Evolutionary conservation across 2,888 invertebrate genomes (phyloP), one percentile per base, ranked within the genome.

Genomic region (Phania funesta): DNA sequence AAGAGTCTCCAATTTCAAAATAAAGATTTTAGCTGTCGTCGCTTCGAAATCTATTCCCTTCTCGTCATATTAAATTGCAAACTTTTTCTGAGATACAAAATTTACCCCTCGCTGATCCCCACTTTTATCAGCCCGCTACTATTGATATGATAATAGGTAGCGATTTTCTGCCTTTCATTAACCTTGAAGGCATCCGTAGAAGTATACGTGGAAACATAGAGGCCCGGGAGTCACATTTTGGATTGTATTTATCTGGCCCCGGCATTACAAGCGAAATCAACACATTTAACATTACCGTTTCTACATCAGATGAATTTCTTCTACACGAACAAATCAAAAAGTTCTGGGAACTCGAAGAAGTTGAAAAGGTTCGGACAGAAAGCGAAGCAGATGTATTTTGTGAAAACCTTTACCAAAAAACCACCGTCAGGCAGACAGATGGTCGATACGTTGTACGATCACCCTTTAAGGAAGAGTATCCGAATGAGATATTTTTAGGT

Each of bases 111-210:
- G 68, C 68, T 1, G 68, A 68, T 44, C 54, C 68, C 1, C 8
- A 56, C 20, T 68, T 54, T 68, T 52, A 44, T 44, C 16, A 54
- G 13, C 68, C 68, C 2, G 9, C 68, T 22, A 2, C 38, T 11
- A 52, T 67, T 24, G 54, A 54, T 26, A 52, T 68, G 54, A 54
- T 68, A 8, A 68, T 68, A 9, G 68, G 68, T 13, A 56, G 68
- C 13, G 68, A 70, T 32, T 70, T 52, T 20, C 41, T 67, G 24
- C 41, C 16, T 16, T 41, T 41, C 16, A 41, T 41, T 41, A 41
- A 41, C 16, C n/a, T 41, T 5, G 41, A 18, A 41, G 41, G 41
- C 16, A 16, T 41, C n/a, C 8, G 11, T 16, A 6, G 5, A 11
- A 41, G 16, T 41, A 41, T 41, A n/a, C 11, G 24, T 50, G 20